These are phyloP conservation scores for Oceanites oceanicus DNA, from an alignment of 2,113 vertebrate genomes.

Conservation along the genomic window DNA sequence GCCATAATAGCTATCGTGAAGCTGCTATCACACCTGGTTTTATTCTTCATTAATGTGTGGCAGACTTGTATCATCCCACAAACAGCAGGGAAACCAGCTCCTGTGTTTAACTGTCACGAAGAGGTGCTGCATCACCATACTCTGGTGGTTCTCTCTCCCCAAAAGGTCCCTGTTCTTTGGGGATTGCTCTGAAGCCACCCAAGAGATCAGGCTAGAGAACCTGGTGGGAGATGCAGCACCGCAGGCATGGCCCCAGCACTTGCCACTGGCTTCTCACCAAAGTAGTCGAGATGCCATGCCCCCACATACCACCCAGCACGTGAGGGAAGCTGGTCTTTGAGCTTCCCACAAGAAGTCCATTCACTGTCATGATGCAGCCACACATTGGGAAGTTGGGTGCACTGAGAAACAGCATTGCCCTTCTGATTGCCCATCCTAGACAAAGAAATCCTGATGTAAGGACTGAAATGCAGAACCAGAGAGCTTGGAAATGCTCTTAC, in stretches of 20 bases:
- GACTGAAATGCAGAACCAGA: neutral
- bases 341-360: neutral
- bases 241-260: rapidly evolving
- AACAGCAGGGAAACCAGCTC: neutral
- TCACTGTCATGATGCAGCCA: neutral
- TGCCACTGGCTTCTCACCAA: neutral
- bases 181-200: neutral
- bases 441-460: neutral
- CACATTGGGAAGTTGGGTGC: neutral
- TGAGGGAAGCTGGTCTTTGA: neutral
- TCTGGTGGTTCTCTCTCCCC: neutral
- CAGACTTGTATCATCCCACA: neutral
- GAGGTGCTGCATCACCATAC: neutral
- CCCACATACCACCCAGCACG: neutral
- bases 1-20: neutral
- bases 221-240: rapidly evolving
- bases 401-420: neutral
- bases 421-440: neutral
- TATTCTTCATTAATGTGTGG: neutral
- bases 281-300: neutral
- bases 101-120: rapidly evolving
- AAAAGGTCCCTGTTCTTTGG: neutral
- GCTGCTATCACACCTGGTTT: neutral
- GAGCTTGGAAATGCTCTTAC: neutral
- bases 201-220: neutral